Conservation (phyloP, 2,113 vertebrate species). For the Corydoras maculifer region DNA sequence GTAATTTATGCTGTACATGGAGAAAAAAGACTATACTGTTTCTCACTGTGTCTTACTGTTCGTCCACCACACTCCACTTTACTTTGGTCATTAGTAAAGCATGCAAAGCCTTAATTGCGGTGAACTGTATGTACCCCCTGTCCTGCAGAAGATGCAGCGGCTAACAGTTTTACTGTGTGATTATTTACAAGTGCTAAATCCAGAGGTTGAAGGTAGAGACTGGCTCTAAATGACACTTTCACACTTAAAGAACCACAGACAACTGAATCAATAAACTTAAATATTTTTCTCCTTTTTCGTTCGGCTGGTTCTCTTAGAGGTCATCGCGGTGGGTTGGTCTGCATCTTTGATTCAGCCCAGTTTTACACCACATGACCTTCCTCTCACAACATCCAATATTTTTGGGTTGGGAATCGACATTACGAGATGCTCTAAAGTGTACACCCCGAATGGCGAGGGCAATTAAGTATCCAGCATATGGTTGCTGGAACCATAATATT, state of each 20-base stretch:
- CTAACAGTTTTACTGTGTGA: conserved; percentile 24
- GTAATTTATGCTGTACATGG: conserved; percentile 88
- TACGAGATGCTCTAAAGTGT: no score
- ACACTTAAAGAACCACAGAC: not conserved
- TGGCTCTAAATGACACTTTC: not conserved
- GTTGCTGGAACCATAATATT: no score
- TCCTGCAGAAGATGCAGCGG: conserved; percentile 21
- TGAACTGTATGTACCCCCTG: conserved; percentile 38
- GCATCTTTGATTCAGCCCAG: no score
- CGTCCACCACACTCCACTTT: conserved; percentile 31
- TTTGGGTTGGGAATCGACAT: no score
- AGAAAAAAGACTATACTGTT: conserved; percentile 58
- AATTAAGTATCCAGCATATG: no score
- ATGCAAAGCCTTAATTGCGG: conserved; percentile 42
- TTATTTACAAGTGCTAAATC: conserved; percentile 29
- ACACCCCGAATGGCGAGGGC: no score
- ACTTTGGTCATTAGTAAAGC: conserved; percentile 45
- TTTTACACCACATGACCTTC: no score
- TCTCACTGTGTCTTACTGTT: conserved; percentile 40
- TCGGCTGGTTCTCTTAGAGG: no score
- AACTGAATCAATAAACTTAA: no score
- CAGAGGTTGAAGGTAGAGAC: not conserved
- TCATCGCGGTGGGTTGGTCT: no score
- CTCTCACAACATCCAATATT: no score
- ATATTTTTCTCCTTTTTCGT: no score